These are phyloP conservation scores for Drosophila parabipectinata DNA, from an alignment of 1,140 invertebrate species.

Conservation along the genomic window DNA sequence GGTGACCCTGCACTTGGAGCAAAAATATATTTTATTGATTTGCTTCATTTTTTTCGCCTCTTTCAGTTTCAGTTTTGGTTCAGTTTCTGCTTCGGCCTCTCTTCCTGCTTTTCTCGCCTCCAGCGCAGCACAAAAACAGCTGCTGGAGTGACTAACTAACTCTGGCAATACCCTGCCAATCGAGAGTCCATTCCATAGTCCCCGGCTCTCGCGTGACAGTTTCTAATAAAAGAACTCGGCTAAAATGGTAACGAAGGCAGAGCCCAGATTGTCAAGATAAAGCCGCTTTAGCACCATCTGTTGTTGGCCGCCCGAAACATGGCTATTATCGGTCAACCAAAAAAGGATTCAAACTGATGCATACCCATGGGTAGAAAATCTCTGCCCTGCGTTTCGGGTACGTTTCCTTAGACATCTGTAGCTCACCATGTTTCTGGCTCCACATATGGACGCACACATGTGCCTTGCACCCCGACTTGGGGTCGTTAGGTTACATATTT, in stretches of 20 bases:
- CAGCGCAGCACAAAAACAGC: constrained; percentile 12
- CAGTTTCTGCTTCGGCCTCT: constrained; percentile 16
- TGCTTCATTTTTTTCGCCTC: constrained; percentile 39
- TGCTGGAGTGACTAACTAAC: constrained; percentile 21
- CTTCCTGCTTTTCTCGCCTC: no score
- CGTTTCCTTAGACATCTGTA: neutral
- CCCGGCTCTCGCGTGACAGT: constrained; percentile 19
- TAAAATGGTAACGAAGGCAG: neutral
- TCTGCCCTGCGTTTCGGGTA: neutral
- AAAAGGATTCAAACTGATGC: neutral
- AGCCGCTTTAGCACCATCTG: constrained; percentile 8
- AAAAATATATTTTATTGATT: constrained; percentile 66
- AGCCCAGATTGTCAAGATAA: constrained; percentile 9
- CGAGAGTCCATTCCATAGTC: neutral
- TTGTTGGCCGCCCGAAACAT: neutral
- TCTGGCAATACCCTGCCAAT: constrained; percentile 7
- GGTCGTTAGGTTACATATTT: constrained; percentile 20
- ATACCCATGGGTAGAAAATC: no score
- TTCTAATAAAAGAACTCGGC: neutral
- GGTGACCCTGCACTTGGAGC: constrained; percentile 73
- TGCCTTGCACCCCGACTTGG: neutral
- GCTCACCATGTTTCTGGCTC: no score
- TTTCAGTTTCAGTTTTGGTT: neutral
- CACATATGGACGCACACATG: no score
- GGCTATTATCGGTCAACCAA: neutral